Evolutionary conservation across 2,113 vertebrate genomes (phyloP), one percentile per base, ranked within the genome.

Genomic region (Pachycephala philippinensis): DNA sequence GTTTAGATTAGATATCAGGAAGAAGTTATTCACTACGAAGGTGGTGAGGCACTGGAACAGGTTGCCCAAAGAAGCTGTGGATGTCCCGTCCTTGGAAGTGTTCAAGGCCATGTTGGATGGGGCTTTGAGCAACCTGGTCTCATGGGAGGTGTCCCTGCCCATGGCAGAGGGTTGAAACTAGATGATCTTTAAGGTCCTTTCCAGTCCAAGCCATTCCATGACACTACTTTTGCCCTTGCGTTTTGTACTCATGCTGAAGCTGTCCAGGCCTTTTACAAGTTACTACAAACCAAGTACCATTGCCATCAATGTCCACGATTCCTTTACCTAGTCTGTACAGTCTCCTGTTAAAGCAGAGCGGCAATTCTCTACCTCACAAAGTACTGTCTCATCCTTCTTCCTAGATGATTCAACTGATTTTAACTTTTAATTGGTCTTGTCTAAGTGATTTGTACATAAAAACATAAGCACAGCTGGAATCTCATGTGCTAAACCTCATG

Each of bases 291-390:
- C 13, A 49, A 33, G 26, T 13, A 18, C 49, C 26, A 20, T 16
- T 53, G 9, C 18, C 44, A 33, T 3, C 0, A 2, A 40, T 35
- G 23, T 3, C 27, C 7, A 1, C 6, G 21, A 54, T 68, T 59
- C 33, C 65, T 78, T 54, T 9, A 33, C 13, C 31, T 47, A 13
- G 6, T 20, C 42, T 53, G 50, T 40, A 76, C 17, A 71, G 44
- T 27, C 27, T 49, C 33, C 59, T n/a, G 5, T 33, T 45, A 66
- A 90, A 83, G n/a, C 31, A 60, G 17, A 42, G 45, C 11, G 54
- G 50, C 42, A 94, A 61, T 44, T 71, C 39, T 44, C 65, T 52
- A 26, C 26, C 40, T 64, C 65, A 22, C 60, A 59, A 87, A 30
- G 42, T 52, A 82, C 39, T 44, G 28, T 42, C 40, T 80, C 39